phyloP scores from a whole-genome alignment of 2,113 vertebrate genomes.

The Phaethon lepturus region DNA sequence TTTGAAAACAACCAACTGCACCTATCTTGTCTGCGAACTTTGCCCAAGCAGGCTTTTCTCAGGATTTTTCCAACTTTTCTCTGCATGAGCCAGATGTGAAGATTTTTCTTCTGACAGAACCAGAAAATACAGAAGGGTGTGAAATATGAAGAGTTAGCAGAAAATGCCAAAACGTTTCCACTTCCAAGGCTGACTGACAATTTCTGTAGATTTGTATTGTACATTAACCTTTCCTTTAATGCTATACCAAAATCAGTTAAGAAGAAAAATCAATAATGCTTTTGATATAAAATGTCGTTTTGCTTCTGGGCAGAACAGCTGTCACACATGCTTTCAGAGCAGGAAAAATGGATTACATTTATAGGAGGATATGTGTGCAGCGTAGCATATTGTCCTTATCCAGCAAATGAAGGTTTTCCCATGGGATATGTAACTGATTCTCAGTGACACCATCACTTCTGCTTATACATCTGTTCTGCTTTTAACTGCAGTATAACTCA shows the following conservation, averaged over 20 bases:
- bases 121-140: neutral
- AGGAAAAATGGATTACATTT: constrained; percentile 17
- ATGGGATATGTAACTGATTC: constrained; percentile 74
- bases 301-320: constrained; percentile 52
- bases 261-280: constrained; percentile 15
- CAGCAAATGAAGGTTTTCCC: constrained; percentile 71
- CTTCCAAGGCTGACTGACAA: neutral
- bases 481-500: constrained; percentile 69
- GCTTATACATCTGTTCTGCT: constrained; percentile 77
- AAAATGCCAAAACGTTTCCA: neutral
- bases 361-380: constrained; percentile 4
- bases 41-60: neutral
- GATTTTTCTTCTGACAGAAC: neutral
- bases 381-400: constrained; percentile 69
- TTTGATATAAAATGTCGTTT: constrained; percentile 41
- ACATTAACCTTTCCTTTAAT: neutral
- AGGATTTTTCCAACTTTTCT: neutral
- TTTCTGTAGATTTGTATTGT: neutral
- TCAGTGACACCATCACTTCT: constrained; percentile 65
- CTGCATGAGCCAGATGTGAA: neutral
- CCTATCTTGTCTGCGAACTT: neutral
- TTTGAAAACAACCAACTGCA: neutral
- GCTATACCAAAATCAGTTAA: neutral
- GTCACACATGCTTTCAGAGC: constrained; percentile 31
- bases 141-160: neutral